phyloP scores from a whole-genome alignment of 1,140 invertebrate species.

The Drosophila baimaii region DNA sequence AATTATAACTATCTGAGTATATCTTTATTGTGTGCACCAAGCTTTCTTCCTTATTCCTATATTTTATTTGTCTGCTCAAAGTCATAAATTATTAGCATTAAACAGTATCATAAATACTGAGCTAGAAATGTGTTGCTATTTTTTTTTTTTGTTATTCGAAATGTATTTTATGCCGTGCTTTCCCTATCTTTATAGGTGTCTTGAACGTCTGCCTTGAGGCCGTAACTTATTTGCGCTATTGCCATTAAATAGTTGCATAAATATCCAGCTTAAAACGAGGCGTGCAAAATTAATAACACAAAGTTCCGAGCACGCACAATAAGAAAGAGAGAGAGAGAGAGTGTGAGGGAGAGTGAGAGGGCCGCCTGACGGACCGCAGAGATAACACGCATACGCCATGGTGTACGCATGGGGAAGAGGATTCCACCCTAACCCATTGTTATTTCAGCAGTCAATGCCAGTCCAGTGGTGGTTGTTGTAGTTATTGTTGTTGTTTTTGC shows the following conservation, averaged over 20 bases:
- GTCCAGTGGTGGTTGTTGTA: too few relatives aligned
- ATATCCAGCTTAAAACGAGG: constrained; percentile 59
- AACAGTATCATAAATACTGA: not conserved
- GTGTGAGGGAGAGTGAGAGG: too few relatives aligned
- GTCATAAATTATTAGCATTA: constrained; percentile 1
- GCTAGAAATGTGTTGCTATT: not conserved
- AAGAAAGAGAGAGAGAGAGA: not conserved
- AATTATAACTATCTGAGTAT: too few relatives aligned
- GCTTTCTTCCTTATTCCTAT: not conserved
- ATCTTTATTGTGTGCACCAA: not conserved
- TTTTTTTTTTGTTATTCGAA: not conserved
- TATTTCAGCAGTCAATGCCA: constrained; percentile 18
- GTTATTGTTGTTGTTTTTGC: constrained; percentile 17
- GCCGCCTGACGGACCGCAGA: constrained; percentile 45
- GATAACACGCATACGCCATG: constrained; percentile 73
- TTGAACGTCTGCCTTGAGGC: constrained; percentile 37
- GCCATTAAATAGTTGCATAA: constrained; percentile 67
- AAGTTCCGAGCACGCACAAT: constrained; percentile 32
- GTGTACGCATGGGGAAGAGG: constrained; percentile 27
- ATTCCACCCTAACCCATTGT: constrained; percentile 4
- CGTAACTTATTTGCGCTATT: constrained; percentile 65
- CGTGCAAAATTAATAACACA: constrained; percentile 65
- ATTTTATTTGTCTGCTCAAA: not conserved
- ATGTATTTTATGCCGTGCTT: constrained; percentile 15
- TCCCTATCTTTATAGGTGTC: not conserved